Evolutionary conservation across 2,888 invertebrate genomes (phyloP), one percentile per base, ranked within the genome.

Genomic region (Formica aserva): DNA sequence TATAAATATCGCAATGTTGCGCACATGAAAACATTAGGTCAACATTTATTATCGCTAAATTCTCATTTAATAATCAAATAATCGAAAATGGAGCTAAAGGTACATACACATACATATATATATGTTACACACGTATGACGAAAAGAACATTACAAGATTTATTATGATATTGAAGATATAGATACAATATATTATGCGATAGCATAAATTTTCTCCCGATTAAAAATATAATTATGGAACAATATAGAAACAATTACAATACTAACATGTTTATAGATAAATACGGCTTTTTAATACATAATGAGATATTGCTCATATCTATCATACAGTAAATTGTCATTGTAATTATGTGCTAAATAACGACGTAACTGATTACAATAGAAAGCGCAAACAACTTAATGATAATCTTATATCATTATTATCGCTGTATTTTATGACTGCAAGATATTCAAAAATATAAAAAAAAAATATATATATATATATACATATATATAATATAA

Each of bases 101-200:
- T 63, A 22, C n/a, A 26, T 52, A 52, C n/a, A 52, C 8, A 52
- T 1, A 48, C 6, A 48, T 6, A 29, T 15, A 26, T 32, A 69
- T 41, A 57, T 62, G 52, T 22, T 22, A 29, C 18, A 32, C 32
- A 62, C 29, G 32, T 76, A 57, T 71, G 60, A 86, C 66, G 71
- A 84, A 84, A 84, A 82, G 74, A 86, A 86, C 52, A 80, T 87
- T 84, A 83, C 32, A 83, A 87, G 84, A 87, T 87, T 87, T 86
- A 87, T 86, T 86, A 35, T 82, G 55, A 83, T 55, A 82, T 52
- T 76, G 9, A 29, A 62, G 26, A 83, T 67, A 86, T 29, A 82
- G 66, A 55, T 84, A 82, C 67, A 87, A 71, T 86, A 48, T 48
- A 48, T 48, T 78, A 74, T 82, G 76, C 62, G 63, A 67, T 57